These are phyloP conservation scores for Phrixothrix hirtus DNA, from an alignment of 2,888 invertebrate genomes.

Conservation along the genomic window DNA sequence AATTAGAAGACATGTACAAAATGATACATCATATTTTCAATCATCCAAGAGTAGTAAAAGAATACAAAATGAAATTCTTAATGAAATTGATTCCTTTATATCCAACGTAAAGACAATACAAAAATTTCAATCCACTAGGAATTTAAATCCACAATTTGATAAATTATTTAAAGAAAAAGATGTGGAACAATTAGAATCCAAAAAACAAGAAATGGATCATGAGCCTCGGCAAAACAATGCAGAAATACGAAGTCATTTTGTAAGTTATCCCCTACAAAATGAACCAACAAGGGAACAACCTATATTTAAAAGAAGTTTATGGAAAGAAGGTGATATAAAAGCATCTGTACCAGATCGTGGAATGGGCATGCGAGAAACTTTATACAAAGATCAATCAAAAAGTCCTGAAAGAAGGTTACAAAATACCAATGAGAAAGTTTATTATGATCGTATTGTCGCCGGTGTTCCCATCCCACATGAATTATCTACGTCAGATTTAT, in stretches of 20 bases:
- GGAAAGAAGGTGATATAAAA: conserved; percentile 48
- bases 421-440: neutral
- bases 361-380: conserved; percentile 26
- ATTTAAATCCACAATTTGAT: conserved; percentile 42
- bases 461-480: neutral
- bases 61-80: conserved; percentile 30
- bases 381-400: conserved; percentile 9
- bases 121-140: conserved; percentile 41
- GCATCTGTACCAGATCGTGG: conserved; percentile 53
- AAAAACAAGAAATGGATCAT: no score
- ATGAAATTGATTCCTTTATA: conserved; percentile 51
- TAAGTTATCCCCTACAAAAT: no score
- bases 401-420: neutral
- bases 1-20: neutral
- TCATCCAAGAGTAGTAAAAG: neutral
- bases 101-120: conserved; percentile 50
- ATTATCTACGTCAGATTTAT: conserved; percentile 8
- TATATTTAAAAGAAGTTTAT: conserved; percentile 33
- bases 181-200: conserved; percentile 4
- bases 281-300: conserved; percentile 14
- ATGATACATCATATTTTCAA: conserved; percentile 1
- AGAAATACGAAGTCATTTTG: conserved; percentile 8
- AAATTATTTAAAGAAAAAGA: conserved; percentile 12
- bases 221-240: conserved; percentile 8
- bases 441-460: neutral